phyloP scores from a whole-genome alignment of 1,140 invertebrate species.

The Drosophila nigromelanica region DNA sequence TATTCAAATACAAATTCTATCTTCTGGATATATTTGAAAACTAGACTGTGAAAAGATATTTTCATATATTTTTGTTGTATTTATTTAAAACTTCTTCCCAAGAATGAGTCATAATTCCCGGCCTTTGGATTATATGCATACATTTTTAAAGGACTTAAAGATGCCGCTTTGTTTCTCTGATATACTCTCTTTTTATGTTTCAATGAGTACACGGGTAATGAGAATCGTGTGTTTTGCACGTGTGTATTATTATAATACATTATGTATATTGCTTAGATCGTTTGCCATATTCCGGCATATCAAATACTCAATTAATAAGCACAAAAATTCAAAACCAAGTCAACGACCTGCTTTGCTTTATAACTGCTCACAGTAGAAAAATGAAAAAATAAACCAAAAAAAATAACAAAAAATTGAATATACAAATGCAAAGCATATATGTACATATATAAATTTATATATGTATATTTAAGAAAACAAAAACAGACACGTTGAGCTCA shows the following conservation, averaged over 20 bases:
- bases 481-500: conserved; percentile 29
- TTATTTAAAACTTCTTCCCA: too few species aligned
- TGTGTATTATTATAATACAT: conserved; percentile 12
- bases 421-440: conserved; percentile 30
- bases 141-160: too few species aligned
- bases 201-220: too few species aligned
- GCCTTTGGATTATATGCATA: too few species aligned
- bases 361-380: conserved; percentile 60
- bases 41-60: too few species aligned
- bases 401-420: conserved; percentile 34
- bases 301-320: conserved; percentile 84
- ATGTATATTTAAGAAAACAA: conserved; percentile 19
- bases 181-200: too few species aligned
- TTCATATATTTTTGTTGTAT: too few species aligned
- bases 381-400: conserved; percentile 47
- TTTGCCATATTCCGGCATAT: conserved; percentile 66
- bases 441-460: background rate
- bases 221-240: conserved; percentile 35
- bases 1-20: too few species aligned
- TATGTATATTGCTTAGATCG: conserved; percentile 21
- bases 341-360: conserved; percentile 83
- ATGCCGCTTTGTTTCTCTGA: too few species aligned
- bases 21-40: too few species aligned
- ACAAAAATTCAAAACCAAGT: conserved; percentile 79
- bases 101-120: too few species aligned